Conservation (phyloP, 2,888 invertebrate genomes). For the Drosophila anomalata region DNA sequence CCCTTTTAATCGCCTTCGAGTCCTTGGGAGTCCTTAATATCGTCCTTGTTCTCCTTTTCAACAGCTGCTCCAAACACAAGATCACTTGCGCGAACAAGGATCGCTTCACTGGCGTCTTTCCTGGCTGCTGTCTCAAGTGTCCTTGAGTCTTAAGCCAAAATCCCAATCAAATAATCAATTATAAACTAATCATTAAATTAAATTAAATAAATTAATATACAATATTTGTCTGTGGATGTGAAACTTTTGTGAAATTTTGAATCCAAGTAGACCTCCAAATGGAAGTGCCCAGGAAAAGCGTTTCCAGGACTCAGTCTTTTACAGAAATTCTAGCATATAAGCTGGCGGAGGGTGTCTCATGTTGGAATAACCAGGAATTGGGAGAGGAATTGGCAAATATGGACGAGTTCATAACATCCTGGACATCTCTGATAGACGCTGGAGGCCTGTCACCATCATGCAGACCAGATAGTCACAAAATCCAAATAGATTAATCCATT, state of each 20-base stretch:
- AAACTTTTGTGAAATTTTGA: background rate
- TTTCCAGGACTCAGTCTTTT: background rate
- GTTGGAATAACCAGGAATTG: no score
- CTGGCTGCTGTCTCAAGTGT: constrained; percentile 81
- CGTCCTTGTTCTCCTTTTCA: background rate
- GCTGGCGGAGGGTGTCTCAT: no score
- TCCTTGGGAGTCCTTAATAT: background rate
- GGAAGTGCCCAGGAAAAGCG: background rate
- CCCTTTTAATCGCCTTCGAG: background rate
- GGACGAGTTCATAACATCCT: no score
- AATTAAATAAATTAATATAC: background rate
- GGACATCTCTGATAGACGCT: no score
- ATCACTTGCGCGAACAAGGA: constrained; percentile 78
- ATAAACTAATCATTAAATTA: background rate
- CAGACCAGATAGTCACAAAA: no score
- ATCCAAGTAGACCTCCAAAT: background rate
- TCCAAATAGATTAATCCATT: no score
- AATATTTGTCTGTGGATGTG: no score
- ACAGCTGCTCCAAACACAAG: constrained; percentile 67
- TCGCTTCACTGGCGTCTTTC: constrained; percentile 80
- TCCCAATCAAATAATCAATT: background rate
- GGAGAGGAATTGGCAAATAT: no score
- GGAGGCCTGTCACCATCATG: no score
- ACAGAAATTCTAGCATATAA: no score
- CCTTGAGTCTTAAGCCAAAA: constrained; percentile 31